These are phyloP conservation scores for Macrotis lagotis DNA, from an alignment of 2,113 vertebrate species.

Conservation along the genomic window DNA sequence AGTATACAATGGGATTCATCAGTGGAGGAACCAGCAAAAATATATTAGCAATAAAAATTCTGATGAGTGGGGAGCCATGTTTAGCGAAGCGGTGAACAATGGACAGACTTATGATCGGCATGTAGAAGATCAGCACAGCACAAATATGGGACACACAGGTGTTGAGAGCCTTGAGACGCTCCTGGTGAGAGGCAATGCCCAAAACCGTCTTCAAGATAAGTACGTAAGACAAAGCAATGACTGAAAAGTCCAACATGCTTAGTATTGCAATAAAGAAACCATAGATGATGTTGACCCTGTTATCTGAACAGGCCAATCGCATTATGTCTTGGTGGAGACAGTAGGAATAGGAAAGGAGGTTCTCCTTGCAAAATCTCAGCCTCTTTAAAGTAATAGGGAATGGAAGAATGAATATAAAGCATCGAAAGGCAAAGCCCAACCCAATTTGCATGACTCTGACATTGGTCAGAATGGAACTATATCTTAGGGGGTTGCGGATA, in stretches of 20 bases:
- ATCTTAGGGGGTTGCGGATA: not conserved
- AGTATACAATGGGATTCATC: conserved; percentile 55
- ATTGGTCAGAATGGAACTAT: conserved; percentile 46
- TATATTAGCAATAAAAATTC: conserved; percentile 22
- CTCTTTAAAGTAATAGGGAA: not conserved
- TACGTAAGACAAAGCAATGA: conserved; percentile 1
- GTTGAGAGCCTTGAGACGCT: conserved; percentile 13
- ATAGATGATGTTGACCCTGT: not conserved
- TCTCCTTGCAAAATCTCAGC: not conserved
- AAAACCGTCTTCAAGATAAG: conserved; percentile 25
- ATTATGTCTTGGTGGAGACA: conserved; percentile 37
- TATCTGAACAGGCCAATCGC: conserved; percentile 2
- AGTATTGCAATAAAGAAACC: conserved; percentile 21
- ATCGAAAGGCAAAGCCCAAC: not conserved
- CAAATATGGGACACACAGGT: conserved; percentile 34
- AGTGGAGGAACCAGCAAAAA: conserved; percentile 38
- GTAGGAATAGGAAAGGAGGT: conserved; percentile 6
- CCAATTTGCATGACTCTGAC: not conserved
- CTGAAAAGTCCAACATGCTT: conserved; percentile 23
- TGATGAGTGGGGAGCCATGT: not conserved
- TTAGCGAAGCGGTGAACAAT: conserved; percentile 36
- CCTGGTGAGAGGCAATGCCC: not conserved
- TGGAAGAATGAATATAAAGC: not conserved
- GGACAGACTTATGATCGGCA: not conserved
- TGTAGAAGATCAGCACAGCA: conserved; percentile 2